Percentiles rank a stretch among this genome's conserved stretches.
These are phyloP conservation scores for Lindbergichthys nudifrons DNA, from an alignment of 2,797 vertebrate species.

Conservation along the genomic window DNA sequence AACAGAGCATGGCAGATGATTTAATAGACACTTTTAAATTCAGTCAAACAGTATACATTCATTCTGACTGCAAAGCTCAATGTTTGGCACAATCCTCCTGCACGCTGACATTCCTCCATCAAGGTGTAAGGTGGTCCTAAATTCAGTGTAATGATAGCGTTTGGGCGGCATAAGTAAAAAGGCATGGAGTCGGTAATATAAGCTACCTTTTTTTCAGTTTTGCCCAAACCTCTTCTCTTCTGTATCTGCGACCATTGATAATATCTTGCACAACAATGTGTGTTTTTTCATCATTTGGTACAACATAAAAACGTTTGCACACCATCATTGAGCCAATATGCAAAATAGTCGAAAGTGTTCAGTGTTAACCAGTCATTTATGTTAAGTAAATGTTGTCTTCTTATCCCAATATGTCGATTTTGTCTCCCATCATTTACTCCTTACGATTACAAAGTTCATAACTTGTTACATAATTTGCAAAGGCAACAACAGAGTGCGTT, in stretches of 20 bases:
- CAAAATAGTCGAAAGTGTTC: slow-evolving; percentile 33
- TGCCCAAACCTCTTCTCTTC: slow-evolving; percentile 28
- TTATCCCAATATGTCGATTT: slow-evolving; percentile 5
- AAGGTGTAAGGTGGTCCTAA: slow-evolving; percentile 52
- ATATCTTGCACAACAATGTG: slow-evolving; percentile 22
- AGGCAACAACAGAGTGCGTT: slow-evolving; percentile 15
- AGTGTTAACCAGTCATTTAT: slow-evolving; percentile 41
- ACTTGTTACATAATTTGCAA: slow-evolving; percentile 52
- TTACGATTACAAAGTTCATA: slow-evolving; percentile 34
- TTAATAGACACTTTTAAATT: slow-evolving; percentile 27
- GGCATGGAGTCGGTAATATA: slow-evolving; percentile 5
- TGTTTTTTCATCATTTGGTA: slow-evolving; percentile 34
- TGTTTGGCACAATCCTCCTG: slow-evolving; percentile 65
- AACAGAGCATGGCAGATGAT: slow-evolving; percentile 40
- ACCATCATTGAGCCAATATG: slow-evolving; percentile 29
- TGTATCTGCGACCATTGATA: slow-evolving; percentile 28
- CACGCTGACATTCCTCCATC: slow-evolving; percentile 52
- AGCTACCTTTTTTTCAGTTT: slow-evolving; percentile 27
- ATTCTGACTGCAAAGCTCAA: slow-evolving; percentile 57
- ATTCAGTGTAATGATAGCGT: slow-evolving; percentile 65
- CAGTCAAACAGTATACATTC: slow-evolving; percentile 68
- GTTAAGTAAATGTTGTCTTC: slow-evolving; percentile 6
- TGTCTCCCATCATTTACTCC: slow-evolving; percentile 13
- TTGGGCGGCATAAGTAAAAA: slow-evolving; percentile 33
- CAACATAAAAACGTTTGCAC: slow-evolving; percentile 50